phyloP scores from a whole-genome alignment of 2,888 invertebrate species.

The Diogma glabrata region DNA sequence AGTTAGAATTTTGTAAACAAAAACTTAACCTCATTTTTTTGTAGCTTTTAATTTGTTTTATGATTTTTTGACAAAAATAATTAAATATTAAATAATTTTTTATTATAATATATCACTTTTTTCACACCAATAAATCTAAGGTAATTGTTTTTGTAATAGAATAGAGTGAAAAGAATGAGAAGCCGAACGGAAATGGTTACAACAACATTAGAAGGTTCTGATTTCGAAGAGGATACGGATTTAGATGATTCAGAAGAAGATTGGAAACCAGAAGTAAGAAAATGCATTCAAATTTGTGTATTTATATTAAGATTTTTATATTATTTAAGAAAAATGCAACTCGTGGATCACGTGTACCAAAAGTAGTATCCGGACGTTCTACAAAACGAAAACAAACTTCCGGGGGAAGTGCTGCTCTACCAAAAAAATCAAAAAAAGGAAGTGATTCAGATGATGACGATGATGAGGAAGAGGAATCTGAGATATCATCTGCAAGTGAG shows the following conservation, averaged over 20 bases:
- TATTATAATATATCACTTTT: too few relatives aligned
- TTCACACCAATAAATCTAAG: too few relatives aligned
- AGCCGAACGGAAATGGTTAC: constrained; percentile 35
- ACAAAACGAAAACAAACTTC: not conserved
- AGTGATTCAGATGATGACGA: constrained; percentile 11
- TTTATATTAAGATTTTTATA: not conserved
- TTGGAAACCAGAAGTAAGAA: constrained; percentile 27
- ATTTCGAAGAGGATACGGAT: constrained; percentile 34
- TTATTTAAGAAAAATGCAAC: not conserved
- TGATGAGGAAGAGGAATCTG: constrained; percentile 10
- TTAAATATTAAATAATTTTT: too few relatives aligned
- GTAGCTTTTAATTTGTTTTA: too few relatives aligned
- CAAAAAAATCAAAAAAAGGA: not conserved
- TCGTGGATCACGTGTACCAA: not conserved
- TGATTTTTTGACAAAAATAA: too few relatives aligned
- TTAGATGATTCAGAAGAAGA: constrained; percentile 36
- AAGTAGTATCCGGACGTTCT: not conserved
- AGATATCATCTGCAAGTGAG: constrained; percentile 1
- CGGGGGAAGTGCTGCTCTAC: not conserved
- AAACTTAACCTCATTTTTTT: constrained; percentile 1
- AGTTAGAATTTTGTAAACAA: constrained; percentile 2
- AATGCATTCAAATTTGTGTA: not conserved
- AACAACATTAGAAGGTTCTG: constrained; percentile 33
- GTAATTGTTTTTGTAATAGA: too few relatives aligned
- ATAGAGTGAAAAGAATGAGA: constrained; percentile 28